A percentile compares a stretch with the other conserved stretches of the same genome.
phyloP scores from a whole-genome alignment of 2,113 vertebrate species.

The Elaphurus davidianus region DNA sequence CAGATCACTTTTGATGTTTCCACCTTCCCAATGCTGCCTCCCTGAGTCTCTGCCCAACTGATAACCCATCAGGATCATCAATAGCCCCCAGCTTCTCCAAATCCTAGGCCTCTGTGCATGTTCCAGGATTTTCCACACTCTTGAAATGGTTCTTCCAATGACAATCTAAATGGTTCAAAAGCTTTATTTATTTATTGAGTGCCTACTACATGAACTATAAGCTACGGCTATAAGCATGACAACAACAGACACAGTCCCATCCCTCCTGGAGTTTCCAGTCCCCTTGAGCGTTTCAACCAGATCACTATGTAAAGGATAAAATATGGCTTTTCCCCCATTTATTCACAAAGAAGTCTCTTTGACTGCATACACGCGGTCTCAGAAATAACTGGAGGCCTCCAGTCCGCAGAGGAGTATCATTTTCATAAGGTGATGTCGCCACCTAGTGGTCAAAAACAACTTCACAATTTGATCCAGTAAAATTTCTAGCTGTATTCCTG shows the following conservation, averaged over 20 bases:
- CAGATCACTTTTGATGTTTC: background rate
- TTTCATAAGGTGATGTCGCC: conserved; percentile 29
- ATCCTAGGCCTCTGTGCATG: background rate
- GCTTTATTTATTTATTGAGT: background rate
- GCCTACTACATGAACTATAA: background rate
- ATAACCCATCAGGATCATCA: background rate
- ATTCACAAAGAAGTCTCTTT: background rate
- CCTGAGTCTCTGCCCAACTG: background rate
- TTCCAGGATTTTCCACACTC: background rate
- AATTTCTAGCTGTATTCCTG: background rate
- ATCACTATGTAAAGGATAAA: background rate
- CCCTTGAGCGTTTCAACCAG: background rate
- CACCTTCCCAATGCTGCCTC: background rate
- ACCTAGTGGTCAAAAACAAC: conserved; percentile 46
- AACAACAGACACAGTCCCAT: background rate
- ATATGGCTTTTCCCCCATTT: background rate
- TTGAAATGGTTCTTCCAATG: background rate
- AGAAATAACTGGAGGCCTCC: background rate
- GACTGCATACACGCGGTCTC: background rate
- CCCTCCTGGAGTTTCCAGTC: background rate
- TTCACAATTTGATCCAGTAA: background rate
- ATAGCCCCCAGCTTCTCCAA: background rate
- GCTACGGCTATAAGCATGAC: background rate
- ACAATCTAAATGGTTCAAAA: background rate
- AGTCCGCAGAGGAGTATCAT: background rate